Base-by-base conservation (phyloP, 2,113 vertebrate genomes). In the Cyanistes caeruleus region DNA sequence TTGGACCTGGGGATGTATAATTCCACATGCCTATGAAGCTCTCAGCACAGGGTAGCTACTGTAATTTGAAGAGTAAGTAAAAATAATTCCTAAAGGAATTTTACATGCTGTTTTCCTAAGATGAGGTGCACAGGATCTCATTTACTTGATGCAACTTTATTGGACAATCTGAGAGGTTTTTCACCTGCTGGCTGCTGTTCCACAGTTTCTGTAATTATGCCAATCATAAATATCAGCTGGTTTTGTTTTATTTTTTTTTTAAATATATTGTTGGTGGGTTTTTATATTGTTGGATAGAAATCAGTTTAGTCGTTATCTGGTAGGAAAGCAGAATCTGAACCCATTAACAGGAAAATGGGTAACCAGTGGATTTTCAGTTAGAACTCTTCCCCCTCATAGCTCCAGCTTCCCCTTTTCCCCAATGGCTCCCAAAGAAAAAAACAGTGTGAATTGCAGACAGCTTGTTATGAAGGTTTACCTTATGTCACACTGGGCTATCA, bases 41-140 rank as follows among this genome's bases (percentile, higher is more conserved):
- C 56, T 83, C 56, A 28, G 63, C 58, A n/a, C 62, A 83, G 60
- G 35, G 70, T 49, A 93, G 70, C 70, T 79, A 70, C 80, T 78
- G 74, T 74, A 95, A 95, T 92, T 85, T 51, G 87, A 95, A 81
- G 24, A 87, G 48, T 62, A 81, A 86, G 92, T 95, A 92, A 95
- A 89, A 93, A 53, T 78, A 86, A 93, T 67, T 89, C 92, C 87
- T 73, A 55, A 65, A 90, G 85, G 83, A 77, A 95, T 91, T 77
- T 91, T 90, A 72, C 73, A 41, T 7, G 25, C 43, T 60, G 64
- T 55, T 74, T 89, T 72, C 49, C 72, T 80, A 73, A 90, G 16
- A 82, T 28, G 62, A 84, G 43, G 79, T 63, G 37, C 48, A 64
- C 39, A 53, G 72, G 63, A 74, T 59, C 81, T 84, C 90, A 68